Evolutionary conservation across 2,888 invertebrate genomes (phyloP), one percentile per base, ranked within the genome.

Genomic region (Lepidochitona cinerea): DNA sequence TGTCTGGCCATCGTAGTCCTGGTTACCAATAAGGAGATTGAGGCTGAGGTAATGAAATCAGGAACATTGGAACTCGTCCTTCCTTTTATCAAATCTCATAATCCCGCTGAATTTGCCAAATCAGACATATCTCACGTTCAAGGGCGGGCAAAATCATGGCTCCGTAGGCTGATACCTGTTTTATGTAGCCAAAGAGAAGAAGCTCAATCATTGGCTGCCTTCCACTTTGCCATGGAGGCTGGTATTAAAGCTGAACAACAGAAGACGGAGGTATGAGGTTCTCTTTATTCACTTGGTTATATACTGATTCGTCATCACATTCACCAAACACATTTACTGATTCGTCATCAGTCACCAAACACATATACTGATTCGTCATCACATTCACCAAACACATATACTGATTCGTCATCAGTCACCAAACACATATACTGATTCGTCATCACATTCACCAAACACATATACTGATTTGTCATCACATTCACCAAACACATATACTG

Each of bases 181-280:
- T 92, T 99, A 71, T 96, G 95, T 89, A 98, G 98, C 53, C 96
- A 97, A 89, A 93, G 98, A 76, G 97, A 98, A 89, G 99, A 99
- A 91, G 98, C 99, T 0, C 93, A 97, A 85, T 97, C 97, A 89
- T 92, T 99, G 84, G 99, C 98, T 3, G 98, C 99, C 41, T 99
- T 99, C 90, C 99, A 99, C 89, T 93, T 98, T 90, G 98, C 98
- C 88, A 98, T 99, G 97, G 99, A 99, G 91, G 98, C 99, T 14
- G 97, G 97, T 49, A 98, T 99, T 72, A 99, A 99, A 90, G 96
- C 97, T 85, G 90, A 89, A 72, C 90, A 90, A 74, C 91, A 85
- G 78, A 90, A 88, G 84, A 89, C 83, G 70, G 87, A 86, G 84
- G 89, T 89, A 80, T 76, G 81, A n/a, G n/a, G n/a, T n/a, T n/a